A percentile compares a stretch with the other conserved stretches of the same genome.
Evolutionary conservation across 2,888 invertebrate genomes (phyloP).

Genomic region (Netelia virgata): DNA sequence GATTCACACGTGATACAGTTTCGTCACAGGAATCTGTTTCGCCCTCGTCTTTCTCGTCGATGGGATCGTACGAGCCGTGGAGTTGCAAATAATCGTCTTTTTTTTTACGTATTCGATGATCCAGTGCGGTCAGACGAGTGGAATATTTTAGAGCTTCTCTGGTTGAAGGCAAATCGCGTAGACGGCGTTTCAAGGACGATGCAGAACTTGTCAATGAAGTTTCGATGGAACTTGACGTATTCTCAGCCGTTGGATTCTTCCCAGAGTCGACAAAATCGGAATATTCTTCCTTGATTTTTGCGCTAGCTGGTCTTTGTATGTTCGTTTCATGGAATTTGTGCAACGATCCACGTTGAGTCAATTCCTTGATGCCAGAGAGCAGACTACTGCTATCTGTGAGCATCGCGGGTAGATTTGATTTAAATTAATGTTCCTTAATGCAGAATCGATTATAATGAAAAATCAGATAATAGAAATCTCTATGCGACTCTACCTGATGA

Average conservation of each 20-base stretch:
- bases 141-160: slow-evolving; percentile 63
- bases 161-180: slow-evolving; percentile 71
- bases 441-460: neutral
- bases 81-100: slow-evolving; percentile 71
- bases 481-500: slow-evolving; percentile 53
- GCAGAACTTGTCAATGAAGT: slow-evolving; percentile 71
- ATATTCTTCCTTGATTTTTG: slow-evolving; percentile 32
- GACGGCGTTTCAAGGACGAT: slow-evolving; percentile 71
- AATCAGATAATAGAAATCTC: neutral
- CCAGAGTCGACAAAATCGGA: neutral
- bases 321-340: neutral
- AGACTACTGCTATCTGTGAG: slow-evolving; percentile 54
- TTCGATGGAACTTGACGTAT: slow-evolving; percentile 33
- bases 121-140: slow-evolving; percentile 64
- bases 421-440: neutral
- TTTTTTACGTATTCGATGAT: slow-evolving; percentile 70
- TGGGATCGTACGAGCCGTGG: slow-evolving; percentile 66
- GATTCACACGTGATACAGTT: slow-evolving; percentile 23
- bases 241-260: slow-evolving; percentile 5
- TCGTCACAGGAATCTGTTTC: slow-evolving; percentile 57
- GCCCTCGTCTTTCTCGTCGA: slow-evolving; percentile 75
- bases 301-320: neutral
- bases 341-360: neutral
- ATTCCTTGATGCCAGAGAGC: slow-evolving; percentile 56
- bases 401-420: neutral